phyloP scores from a whole-genome alignment of 2,888 invertebrate genomes.

The Amiota communis region DNA sequence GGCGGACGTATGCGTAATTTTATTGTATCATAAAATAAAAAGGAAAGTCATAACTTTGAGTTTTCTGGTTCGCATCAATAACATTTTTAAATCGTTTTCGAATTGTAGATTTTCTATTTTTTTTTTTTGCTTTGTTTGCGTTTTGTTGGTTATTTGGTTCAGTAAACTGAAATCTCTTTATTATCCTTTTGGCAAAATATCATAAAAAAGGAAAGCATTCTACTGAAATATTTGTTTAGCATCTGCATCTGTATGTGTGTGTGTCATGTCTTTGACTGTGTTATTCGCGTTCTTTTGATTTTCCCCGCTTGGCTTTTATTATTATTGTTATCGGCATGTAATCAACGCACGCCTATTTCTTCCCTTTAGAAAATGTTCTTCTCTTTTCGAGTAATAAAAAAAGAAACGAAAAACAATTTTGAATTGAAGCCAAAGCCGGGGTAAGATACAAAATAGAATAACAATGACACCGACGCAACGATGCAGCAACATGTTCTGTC shows the following conservation, averaged over 20 bases:
- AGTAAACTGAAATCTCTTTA: too few relatives aligned
- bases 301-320: conserved; percentile 1
- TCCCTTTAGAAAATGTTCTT: too few relatives aligned
- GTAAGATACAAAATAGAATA: background rate
- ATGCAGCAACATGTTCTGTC: conserved; percentile 24
- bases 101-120: background rate
- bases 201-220: background rate
- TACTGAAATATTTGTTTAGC: too few relatives aligned
- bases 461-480: conserved; percentile 5
- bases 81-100: conserved; percentile 19
- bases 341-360: conserved; percentile 27
- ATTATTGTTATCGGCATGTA: conserved; percentile 40
- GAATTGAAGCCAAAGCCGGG: background rate
- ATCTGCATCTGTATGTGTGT: background rate
- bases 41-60: conserved; percentile 3
- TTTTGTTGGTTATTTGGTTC: too few relatives aligned
- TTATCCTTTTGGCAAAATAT: background rate
- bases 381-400: too few relatives aligned
- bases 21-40: conserved; percentile 12
- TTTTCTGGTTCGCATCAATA: background rate
- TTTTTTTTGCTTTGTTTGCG: too few relatives aligned
- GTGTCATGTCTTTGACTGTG: background rate
- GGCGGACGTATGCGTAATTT: conserved; percentile 14
- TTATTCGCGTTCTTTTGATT: conserved; percentile 12
- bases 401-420: background rate